Evolutionary conservation across 2,888 invertebrate species (phyloP), one percentile per base, ranked within the genome.

Genomic region (Halocaridina rubra): DNA sequence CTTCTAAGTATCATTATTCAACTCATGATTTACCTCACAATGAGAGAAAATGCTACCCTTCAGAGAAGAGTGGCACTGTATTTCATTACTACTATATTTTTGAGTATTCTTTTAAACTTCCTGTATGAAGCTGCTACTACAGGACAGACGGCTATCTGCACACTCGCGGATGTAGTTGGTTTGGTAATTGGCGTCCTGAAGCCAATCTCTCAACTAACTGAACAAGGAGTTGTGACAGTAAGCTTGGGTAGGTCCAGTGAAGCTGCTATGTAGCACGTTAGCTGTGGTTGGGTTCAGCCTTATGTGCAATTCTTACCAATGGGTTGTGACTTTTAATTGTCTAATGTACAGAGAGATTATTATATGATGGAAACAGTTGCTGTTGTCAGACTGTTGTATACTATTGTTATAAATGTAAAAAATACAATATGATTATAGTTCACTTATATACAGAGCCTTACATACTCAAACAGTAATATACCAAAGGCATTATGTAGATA

Each of bases 401-500:
- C 84, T 84, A 84, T 84, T 84, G 79, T 84, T 84, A 80, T 84
- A 74, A 84, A 84, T 84, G 84, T 84, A 84, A 80, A 74, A 53
- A 53, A 53, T 53, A 53, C 53, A 84, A 67, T 74, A 84, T 84
- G 72, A 84, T 79, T 80, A 80, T 84, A 84, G 75, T 77, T 84
- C 79, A 84, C 84, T 79, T 80, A 74, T 84, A 84, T 84, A 84
- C 84, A 84, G 84, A 84, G 84, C 84, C 84, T 84, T 84, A 84
- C 84, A 84, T 84, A 84, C 84, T 84, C 84, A 84, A 80, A n/a
- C 80, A 75, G 79, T 84, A 79, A 78, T 84, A 84, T 84, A 84
- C 84, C 84, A 84, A 84, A 84, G 84, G 84, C 84, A 84, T 84
- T 84, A 84, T 84, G 79, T 84, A 84, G 84, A 84, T 84, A 84